These are phyloP conservation scores for Crypturellus undulatus DNA, from an alignment of 2,113 vertebrate species.

Conservation along the genomic window DNA sequence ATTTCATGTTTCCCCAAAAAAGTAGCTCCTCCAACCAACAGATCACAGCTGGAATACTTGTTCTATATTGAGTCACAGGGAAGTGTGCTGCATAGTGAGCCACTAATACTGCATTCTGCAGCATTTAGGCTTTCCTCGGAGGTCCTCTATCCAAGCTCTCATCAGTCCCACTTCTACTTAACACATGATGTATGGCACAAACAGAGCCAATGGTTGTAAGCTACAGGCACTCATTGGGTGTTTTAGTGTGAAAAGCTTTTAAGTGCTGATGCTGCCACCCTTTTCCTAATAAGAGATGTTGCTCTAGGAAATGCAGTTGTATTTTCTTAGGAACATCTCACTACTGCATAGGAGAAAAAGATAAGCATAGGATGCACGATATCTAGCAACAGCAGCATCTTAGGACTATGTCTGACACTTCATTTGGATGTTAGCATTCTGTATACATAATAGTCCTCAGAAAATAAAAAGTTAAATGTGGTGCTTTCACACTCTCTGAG, in stretches of 20 bases:
- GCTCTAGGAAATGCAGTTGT: neutral
- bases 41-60: neutral
- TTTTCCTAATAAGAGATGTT: neutral
- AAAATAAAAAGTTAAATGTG: slow-evolving; percentile 26
- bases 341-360: neutral
- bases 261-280: neutral
- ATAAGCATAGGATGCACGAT: neutral
- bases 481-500: slow-evolving; percentile 6
- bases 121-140: neutral
- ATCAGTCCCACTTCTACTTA: neutral
- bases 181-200: neutral
- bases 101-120: neutral
- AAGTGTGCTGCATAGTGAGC: fast-evolving
- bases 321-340: neutral
- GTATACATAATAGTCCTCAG: neutral
- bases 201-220: neutral
- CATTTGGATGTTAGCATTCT: neutral
- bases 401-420: neutral
- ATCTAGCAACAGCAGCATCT: neutral
- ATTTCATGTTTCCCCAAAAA: neutral
- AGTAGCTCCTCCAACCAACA: neutral
- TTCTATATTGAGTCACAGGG: neutral
- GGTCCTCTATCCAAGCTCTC: neutral
- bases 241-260: neutral
- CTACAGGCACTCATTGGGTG: neutral